Percentiles rank a stretch among this genome's conserved stretches.
Evolutionary conservation across 2,113 vertebrate species (phyloP).

Genomic region (Mohoua ochrocephala): DNA sequence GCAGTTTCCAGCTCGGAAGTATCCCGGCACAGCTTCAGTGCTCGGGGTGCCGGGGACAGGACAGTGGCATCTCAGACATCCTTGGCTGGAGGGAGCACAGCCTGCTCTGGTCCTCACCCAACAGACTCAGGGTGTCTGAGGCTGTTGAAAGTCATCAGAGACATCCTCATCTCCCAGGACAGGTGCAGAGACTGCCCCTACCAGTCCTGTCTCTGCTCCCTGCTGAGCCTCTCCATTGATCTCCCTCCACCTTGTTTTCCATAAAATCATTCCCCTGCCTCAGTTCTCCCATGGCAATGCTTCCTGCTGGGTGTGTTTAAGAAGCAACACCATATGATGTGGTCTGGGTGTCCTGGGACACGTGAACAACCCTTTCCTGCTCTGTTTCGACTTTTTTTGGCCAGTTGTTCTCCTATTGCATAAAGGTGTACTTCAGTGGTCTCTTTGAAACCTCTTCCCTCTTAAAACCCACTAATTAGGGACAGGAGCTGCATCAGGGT

Average conservation of each 20-base stretch:
- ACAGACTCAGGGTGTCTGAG: background rate
- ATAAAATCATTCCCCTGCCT: background rate
- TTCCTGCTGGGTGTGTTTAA: background rate
- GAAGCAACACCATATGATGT: background rate
- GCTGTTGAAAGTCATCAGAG: background rate
- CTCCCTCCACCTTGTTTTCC: background rate
- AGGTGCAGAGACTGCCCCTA: background rate
- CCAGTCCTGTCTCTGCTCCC: background rate
- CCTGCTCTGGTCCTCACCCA: fast-evolving
- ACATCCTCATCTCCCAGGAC: fast-evolving
- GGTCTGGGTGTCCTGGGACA: background rate
- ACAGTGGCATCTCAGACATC: background rate
- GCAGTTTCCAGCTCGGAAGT: fast-evolving
- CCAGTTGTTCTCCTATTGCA: background rate
- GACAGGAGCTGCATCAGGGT: background rate
- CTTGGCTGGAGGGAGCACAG: background rate
- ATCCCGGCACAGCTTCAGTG: fast-evolving
- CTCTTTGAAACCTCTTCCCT: background rate
- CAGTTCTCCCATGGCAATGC: background rate
- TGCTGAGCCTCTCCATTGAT: fast-evolving
- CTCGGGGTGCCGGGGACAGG: fast-evolving
- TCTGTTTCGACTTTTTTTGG: background rate
- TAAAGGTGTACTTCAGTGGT: background rate
- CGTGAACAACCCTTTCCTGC: fast-evolving
- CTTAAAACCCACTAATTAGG: background rate